Base-by-base conservation (phyloP, 2,797 vertebrate genomes). In the Myotis daubentonii region DNA sequence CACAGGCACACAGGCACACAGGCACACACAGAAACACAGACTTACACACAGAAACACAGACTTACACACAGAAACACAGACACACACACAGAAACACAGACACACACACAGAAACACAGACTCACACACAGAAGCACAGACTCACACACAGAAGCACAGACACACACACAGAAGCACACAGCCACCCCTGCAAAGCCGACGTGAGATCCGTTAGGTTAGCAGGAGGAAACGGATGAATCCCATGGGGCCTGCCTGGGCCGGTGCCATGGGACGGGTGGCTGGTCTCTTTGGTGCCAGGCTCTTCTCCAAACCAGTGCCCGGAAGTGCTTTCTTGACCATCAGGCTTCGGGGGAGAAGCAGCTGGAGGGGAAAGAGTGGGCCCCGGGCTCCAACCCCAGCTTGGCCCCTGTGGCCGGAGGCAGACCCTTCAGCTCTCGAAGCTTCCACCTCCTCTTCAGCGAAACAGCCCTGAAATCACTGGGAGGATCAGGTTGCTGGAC, bases 201-300 rank as follows among this genome's bases (percentile, higher is more conserved):
- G 36, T 65, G 8, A 23, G 79, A n/a, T 28, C 71, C 33, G 25
- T 7, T 53, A 55, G 47, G 51, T 12, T 15, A 30, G 8, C 10
- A 44, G 33, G 47, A 74, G 51, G 51, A 47, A 15, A 15, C 1
- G 0, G n/a, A 17, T 13, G 72, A 51, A 13, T n/a, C 22, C 28
- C 72, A 2, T 44, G 15, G 33, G 36, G 72, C 53, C 6, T 41
- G 3, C 36, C 8, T 19, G 28, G 47, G 16, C 10, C 7, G 5
- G 1, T 30, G 30, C n/a, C 16, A 1, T 0, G 4, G 23, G n/a
- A 4, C 0, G 13, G n/a, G 2, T 51, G 84, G n/a, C 0, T 2
- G 3, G 22, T 22, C 65, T 47, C 20, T 17, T 5, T 9, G 28
- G 57, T 6, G 22, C 51, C 60, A 7, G 33, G 3, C 22, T 53